Base-by-base conservation (phyloP, 1,140 invertebrate genomes). In the Plectus sambesii region DNA sequence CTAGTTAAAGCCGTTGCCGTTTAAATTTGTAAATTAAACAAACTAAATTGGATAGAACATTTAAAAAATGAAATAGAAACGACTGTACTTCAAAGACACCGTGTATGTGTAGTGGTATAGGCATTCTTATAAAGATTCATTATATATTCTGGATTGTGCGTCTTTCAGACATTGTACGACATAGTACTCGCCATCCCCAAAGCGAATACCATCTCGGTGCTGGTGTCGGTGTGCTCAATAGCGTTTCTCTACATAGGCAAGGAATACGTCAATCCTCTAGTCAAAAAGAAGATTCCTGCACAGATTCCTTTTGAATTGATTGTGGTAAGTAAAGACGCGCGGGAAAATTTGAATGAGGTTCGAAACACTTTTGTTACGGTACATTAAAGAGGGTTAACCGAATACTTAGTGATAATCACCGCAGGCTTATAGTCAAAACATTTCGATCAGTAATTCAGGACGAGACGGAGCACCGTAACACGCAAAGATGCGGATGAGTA, bases 271-370 rank as follows among this genome's bases (percentile, higher is more conserved):
- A 63, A 58, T 49, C 61, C 64, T 6, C 41, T 54, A 6, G n/a
- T 68, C 0, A 66, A 63, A 29, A 58, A 44, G 35, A 62, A 63
- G 37, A 63, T 72, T 2, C 30, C 46, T 1, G 49, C 61, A 8
- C 55, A 61, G 2, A 35, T 67, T 30, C 63, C 63, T 4, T 66
- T 66, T 38, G 63, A 66, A 36, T 39, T 66, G 1, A 29, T 67
- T 25, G 35, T 61, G 27, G 49, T 59, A 8, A 2, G 52, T 5
- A 3, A 17, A n/a, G n/a, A n/a, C n/a, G n/a, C n/a, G n/a, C n/a
- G n/a, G n/a, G n/a, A n/a, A n/a, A n/a, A n/a, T n/a, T n/a, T n/a
- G n/a, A n/a, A n/a, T n/a, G n/a, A n/a, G n/a, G n/a, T n/a, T n/a
- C n/a, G n/a, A n/a, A n/a, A n/a, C n/a, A n/a, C n/a, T n/a, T n/a